phyloP scores from a whole-genome alignment of 2,797 vertebrate species.

The Nyctibius grandis region DNA sequence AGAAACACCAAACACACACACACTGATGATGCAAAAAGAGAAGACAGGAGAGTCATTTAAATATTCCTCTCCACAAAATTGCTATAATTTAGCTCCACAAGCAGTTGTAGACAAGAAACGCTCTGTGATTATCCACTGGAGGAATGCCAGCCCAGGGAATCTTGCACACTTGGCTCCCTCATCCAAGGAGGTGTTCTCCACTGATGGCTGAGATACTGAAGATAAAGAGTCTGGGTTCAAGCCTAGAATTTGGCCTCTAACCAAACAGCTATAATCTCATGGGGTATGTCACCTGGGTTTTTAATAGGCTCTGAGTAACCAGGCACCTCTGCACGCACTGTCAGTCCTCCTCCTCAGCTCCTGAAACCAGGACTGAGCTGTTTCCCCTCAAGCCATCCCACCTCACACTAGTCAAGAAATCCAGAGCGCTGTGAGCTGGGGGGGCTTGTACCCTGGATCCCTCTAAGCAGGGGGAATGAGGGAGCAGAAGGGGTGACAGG shows the following conservation, averaged over 20 bases:
- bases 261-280: neutral
- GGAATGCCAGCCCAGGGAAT: neutral
- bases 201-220: neutral
- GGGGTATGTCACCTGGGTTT: accelerated
- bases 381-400: neutral
- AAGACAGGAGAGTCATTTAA: constrained; percentile 57
- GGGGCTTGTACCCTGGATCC: neutral
- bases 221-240: neutral
- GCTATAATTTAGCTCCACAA: constrained; percentile 59
- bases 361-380: neutral
- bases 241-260: neutral
- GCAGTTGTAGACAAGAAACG: neutral
- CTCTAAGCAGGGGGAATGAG: neutral
- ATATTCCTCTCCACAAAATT: constrained; percentile 50
- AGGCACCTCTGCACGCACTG: neutral
- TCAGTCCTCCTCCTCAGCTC: neutral
- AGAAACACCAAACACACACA: constrained; percentile 40
- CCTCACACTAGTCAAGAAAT: neutral
- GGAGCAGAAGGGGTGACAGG: neutral
- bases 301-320: neutral
- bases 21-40: constrained; percentile 35
- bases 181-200: neutral
- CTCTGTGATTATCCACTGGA: constrained; percentile 54
- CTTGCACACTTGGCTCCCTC: neutral
- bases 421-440: neutral